Conservation (phyloP, 2,113 vertebrate genomes). For the Xenopus borealis region DNA sequence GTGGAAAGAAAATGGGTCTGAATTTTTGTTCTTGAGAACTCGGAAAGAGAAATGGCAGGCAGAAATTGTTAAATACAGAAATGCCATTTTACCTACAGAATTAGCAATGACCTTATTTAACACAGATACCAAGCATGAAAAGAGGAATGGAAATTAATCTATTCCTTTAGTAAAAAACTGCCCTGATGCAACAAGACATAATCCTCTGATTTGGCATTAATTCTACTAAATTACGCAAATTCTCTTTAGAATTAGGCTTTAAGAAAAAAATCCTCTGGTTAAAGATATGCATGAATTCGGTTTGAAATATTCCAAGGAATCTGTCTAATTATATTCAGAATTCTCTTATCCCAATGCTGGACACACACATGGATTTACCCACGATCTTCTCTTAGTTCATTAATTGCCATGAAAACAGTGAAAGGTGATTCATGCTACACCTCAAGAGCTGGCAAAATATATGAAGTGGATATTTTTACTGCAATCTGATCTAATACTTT, state of each 20-base stretch:
- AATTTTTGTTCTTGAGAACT: background rate
- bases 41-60: background rate
- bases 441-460: background rate
- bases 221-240: background rate
- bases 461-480: constrained; percentile 7
- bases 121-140: background rate
- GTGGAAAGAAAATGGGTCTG: background rate
- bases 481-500: constrained; percentile 3
- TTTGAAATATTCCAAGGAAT: background rate
- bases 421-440: background rate
- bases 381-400: constrained; percentile 4
- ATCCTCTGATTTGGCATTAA: background rate
- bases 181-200: constrained; percentile 7
- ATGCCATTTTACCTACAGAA: background rate
- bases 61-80: background rate
- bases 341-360: background rate
- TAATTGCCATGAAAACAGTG: constrained; percentile 17
- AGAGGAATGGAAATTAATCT: background rate
- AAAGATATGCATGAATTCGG: background rate
- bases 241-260: background rate
- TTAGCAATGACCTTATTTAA: background rate
- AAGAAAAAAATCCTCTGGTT: background rate
- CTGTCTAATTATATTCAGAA: constrained; percentile 4
- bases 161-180: constrained; percentile 13
- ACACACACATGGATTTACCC: background rate